Conservation (phyloP, 2,888 invertebrate genomes). For the Mythimna albipuncta region DNA sequence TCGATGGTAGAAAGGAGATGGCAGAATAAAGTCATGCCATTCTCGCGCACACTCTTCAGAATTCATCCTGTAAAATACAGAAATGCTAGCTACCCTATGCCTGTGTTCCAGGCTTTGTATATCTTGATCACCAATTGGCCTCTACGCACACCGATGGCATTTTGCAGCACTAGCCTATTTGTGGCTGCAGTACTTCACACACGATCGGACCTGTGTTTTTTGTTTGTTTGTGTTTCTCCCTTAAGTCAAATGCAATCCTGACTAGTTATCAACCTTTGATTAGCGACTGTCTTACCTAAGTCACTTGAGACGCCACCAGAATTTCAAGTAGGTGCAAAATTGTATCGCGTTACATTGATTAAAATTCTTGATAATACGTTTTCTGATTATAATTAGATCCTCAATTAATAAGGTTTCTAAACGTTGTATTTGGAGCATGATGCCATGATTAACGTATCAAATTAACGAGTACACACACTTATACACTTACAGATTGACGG, state of each 20-base stretch:
- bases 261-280: slow-evolving; percentile 2
- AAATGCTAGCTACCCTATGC: too few species aligned
- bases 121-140: too few species aligned
- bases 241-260: neutral
- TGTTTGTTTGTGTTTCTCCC: too few species aligned
- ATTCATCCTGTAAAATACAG: too few species aligned
- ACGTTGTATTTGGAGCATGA: neutral
- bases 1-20: too few species aligned
- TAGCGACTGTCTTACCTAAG: neutral
- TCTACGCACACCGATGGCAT: too few species aligned
- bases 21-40: too few species aligned
- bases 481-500: neutral
- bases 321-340: slow-evolving; percentile 13
- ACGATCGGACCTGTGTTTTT: too few species aligned
- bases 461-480: neutral
- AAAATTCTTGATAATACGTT: slow-evolving; percentile 24
- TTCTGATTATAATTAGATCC: slow-evolving; percentile 13
- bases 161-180: too few species aligned
- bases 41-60: too few species aligned
- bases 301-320: slow-evolving; percentile 10
- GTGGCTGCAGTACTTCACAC: too few species aligned
- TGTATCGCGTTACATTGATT: slow-evolving; percentile 21
- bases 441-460: neutral
- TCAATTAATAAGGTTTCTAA: slow-evolving; percentile 5
- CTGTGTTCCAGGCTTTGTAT: too few species aligned